Conservation (phyloP, 2,888 invertebrate genomes). For the Eupelmus urozonus region DNA sequence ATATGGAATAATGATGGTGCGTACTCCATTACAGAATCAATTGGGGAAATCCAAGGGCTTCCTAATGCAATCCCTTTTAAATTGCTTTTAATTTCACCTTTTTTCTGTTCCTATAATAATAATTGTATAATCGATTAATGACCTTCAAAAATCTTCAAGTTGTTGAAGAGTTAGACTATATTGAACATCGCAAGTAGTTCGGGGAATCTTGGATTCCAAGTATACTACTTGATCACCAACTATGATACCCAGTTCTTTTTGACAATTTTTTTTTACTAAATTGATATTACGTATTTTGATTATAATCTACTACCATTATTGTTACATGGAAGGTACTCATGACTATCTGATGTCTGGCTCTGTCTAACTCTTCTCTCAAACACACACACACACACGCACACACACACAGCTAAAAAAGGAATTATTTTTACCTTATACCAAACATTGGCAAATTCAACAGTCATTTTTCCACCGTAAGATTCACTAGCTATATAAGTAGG, state of each 20-base stretch:
- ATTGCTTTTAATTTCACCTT: conserved; percentile 65
- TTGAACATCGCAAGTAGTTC: too few species aligned
- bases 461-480: conserved; percentile 96
- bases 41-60: conserved; percentile 69
- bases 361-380: too few species aligned
- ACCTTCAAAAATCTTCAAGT: too few species aligned
- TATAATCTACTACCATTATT: too few species aligned
- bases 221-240: too few species aligned
- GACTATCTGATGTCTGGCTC: too few species aligned
- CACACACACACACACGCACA: too few species aligned
- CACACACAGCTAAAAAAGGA: neutral
- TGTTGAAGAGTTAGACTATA: neutral
- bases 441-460: conserved; percentile 86
- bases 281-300: too few species aligned
- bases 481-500: conserved; percentile 92
- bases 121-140: conserved; percentile 6
- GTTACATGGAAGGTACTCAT: too few species aligned
- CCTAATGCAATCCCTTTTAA: conserved; percentile 69
- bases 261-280: too few species aligned
- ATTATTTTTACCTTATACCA: conserved; percentile 78
- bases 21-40: conserved; percentile 67
- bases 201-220: too few species aligned
- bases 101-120: conserved; percentile 59
- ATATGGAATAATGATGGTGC: conserved; percentile 62
- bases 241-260: too few species aligned